Evolutionary conservation across 2,888 invertebrate species (phyloP), one percentile per base, ranked within the genome.

Genomic region (Timema cristinae): DNA sequence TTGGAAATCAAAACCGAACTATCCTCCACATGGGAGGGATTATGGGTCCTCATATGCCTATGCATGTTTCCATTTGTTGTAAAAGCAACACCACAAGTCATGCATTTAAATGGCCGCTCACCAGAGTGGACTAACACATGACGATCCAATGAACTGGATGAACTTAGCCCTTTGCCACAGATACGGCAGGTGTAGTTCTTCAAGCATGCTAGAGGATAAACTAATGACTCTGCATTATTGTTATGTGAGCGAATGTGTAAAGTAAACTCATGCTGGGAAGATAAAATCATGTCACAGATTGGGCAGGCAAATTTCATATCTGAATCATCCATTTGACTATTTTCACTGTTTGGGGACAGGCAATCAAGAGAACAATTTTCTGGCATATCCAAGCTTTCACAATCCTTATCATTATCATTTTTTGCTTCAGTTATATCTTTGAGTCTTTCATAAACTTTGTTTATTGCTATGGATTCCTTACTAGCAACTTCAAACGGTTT

Each of bases 51-150:
- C 86, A 91, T 88, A 81, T 94, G 94, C 56, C 93, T 85, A 79
- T 92, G 92, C 92, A 94, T 92, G 81, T 92, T 93, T 49, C 92
- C 93, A 81, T 93, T 93, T 13, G 93, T 93, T 52, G 92, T 92
- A 82, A 94, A 94, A 59, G 92, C 89, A 82, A 92, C 89, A 71
- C 89, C 88, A 82, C 93, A 94, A 77, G 89, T 86, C 78, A 88
- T 88, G 81, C 93, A 94, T 78, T 89, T 88, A 82, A 93, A 93
- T 5, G 93, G 92, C 10, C 92, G 85, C 79, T 93, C 92, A 15
- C 91, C 92, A 56, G 91, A 91, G 81, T 93, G 93, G 5, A 92
- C 91, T 72, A 93, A 83, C 78, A 91, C 90, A 83, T 94, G 93
- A 50, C 92, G 85, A 80, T 93, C 93, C 77, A 93, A 82, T 66